Percentiles rank a stretch among this genome's conserved stretches.
phyloP scores from a whole-genome alignment of 2,797 vertebrate genomes.

The Decapterus maruadsi region DNA sequence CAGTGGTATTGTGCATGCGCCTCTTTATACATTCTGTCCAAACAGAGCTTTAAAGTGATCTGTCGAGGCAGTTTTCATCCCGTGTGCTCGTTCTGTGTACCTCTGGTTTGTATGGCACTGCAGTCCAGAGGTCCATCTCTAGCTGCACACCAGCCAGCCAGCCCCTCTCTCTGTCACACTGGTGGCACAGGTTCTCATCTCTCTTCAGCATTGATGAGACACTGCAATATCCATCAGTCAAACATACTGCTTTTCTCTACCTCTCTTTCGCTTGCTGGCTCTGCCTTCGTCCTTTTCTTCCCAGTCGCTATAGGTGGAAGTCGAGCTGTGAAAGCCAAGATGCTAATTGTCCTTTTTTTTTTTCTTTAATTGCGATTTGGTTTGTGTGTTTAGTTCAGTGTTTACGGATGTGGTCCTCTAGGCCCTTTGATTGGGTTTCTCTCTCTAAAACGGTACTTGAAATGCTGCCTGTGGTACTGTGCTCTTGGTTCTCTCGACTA shows the following conservation, averaged over 20 bases:
- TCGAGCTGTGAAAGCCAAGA: conserved; percentile 32
- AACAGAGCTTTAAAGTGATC: conserved; percentile 56
- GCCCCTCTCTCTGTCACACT: conserved; percentile 72
- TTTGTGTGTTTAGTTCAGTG: conserved; percentile 51
- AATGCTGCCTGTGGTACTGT: conserved; percentile 57
- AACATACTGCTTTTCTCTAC: conserved; percentile 64
- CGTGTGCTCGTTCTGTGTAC: conserved; percentile 50
- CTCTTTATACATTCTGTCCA: conserved; percentile 28
- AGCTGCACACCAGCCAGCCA: conserved; percentile 77
- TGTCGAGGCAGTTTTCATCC: conserved; percentile 52
- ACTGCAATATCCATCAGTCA: conserved; percentile 83
- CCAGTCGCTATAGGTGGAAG: conserved; percentile 31
- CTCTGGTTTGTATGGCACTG: conserved; percentile 68
- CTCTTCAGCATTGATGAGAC: conserved; percentile 78
- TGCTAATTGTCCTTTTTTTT: conserved; percentile 36
- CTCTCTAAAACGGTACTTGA: conserved; percentile 58
- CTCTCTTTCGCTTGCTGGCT: conserved; percentile 30
- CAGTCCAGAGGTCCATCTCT: conserved; percentile 75
- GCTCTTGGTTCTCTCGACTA: conserved; percentile 54
- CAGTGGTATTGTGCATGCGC: conserved; percentile 17
- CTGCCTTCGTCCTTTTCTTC: conserved; percentile 39
- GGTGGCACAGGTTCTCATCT: conserved; percentile 79
- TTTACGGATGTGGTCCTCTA: conserved; percentile 52
- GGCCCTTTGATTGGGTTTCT: conserved; percentile 56
- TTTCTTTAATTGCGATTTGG: conserved; percentile 43